Evolutionary conservation across 2,797 vertebrate species (phyloP), one percentile per base, ranked within the genome.

Genomic region (Scarus forsteni): DNA sequence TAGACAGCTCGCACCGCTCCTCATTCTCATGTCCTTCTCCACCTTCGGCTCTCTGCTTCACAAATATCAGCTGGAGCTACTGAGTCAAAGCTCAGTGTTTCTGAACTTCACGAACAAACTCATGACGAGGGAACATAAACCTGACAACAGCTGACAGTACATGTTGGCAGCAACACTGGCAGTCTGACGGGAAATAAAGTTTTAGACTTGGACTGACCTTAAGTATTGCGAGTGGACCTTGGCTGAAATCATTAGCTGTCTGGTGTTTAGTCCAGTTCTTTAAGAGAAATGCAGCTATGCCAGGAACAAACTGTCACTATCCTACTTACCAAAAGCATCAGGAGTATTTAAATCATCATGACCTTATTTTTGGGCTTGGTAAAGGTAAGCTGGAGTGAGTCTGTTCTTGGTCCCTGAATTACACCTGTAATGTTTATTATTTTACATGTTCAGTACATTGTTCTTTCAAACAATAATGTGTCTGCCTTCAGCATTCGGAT

Each of bases 41-140:
- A 52, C 51, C 60, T 75, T 55, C 38, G 14, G 45, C 61, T 40
- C 68, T 54, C 48, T 7, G 10, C 61, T 55, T 18, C 40, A 56
- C 63, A 61, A 55, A 74, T 49, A 75, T 74, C 68, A 70, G 73
- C 50, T 68, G 77, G 40, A 40, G 62, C 75, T 60, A 76, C 85
- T 84, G 83, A 91, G 87, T 90, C 81, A 88, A 62, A 86, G 19
- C 35, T 57, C 8, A 68, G 60, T 14, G 45, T 10, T 34, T 38
- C 43, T 56, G 35, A 80, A 83, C 76, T 15, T 65, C 59, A 54
- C 56, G 16, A 81, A 73, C 71, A 52, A 40, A 5, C 15, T 6
- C 67, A 64, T 16, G 40, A 57, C 38, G 40, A 63, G 3, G 45
- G 75, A 58, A n/a, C 15, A 35, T 8, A 7, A 8, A 35, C 51